Evolutionary conservation across 2,113 vertebrate species (phyloP).

Genomic region (Nothobranchius furzeri): DNA sequence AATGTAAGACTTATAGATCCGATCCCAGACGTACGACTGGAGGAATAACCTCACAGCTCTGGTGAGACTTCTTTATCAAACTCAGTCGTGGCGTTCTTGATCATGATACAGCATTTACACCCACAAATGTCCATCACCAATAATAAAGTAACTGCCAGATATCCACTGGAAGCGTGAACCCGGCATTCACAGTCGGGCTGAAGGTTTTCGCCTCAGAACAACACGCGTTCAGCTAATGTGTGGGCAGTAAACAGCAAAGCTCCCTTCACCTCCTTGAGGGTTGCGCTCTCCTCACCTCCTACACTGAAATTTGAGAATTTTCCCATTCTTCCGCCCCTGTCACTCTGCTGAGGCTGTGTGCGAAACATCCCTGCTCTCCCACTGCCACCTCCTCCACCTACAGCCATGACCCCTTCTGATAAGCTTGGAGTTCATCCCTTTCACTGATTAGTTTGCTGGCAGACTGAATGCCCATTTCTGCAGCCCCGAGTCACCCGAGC

Average conservation of each 20-base stretch:
- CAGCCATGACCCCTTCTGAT: slow-evolving; percentile 68
- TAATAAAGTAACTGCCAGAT: slow-evolving; percentile 34
- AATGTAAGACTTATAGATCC: slow-evolving; percentile 49
- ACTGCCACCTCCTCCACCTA: slow-evolving; percentile 68
- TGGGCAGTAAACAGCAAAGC: slow-evolving; percentile 60
- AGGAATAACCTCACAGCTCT: slow-evolving; percentile 10
- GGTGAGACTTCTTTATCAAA: slow-evolving; percentile 10
- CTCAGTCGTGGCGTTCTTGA: slow-evolving; percentile 13
- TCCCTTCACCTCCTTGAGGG: slow-evolving; percentile 68
- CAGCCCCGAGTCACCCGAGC: slow-evolving; percentile 60
- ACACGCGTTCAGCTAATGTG: slow-evolving; percentile 57
- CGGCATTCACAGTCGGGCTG: slow-evolving; percentile 56
- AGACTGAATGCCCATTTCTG: slow-evolving; percentile 72
- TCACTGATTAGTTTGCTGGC: slow-evolving; percentile 77
- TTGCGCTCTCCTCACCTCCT: slow-evolving; percentile 63
- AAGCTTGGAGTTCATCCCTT: slow-evolving; percentile 75
- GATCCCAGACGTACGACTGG: slow-evolving; percentile 15
- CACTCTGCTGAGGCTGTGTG: slow-evolving; percentile 61
- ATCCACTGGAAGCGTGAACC: slow-evolving; percentile 52
- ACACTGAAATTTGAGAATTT: slow-evolving; percentile 59
- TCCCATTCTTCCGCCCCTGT: slow-evolving; percentile 55
- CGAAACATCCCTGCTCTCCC: slow-evolving; percentile 66
- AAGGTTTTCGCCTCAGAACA: slow-evolving; percentile 56
- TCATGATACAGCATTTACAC: slow-evolving; percentile 26
- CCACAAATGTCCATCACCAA: slow-evolving; percentile 25